Conservation (phyloP, 2,888 invertebrate species). For the Liodrosophila aerea region DNA sequence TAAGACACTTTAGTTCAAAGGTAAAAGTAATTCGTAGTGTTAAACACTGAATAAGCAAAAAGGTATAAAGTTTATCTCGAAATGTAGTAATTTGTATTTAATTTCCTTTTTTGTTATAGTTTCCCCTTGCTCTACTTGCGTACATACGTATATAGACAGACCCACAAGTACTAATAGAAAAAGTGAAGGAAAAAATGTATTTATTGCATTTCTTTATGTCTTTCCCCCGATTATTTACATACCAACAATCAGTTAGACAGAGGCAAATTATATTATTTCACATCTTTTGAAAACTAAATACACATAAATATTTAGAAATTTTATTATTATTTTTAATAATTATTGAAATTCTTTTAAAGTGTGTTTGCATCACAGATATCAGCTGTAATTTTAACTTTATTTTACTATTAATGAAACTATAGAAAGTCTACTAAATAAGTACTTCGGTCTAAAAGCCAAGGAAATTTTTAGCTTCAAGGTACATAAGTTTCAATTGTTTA, state of each 20-base stretch:
- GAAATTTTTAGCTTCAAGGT: conserved; percentile 61
- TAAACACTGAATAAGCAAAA: conserved; percentile 68
- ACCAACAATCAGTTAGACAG: conserved; percentile 21
- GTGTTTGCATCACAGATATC: conserved; percentile 30
- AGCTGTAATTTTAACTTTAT: conserved; percentile 44
- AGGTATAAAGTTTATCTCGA: conserved; percentile 55
- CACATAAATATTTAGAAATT: conserved; percentile 21
- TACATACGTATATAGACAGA: conserved; percentile 31
- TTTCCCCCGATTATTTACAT: conserved; percentile 57
- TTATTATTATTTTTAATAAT: conserved; percentile 11
- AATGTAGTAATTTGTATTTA: conserved; percentile 62
- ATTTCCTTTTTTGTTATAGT: conserved; percentile 57
- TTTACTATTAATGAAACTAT: conserved; percentile 27
- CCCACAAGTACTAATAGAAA: conserved; percentile 28
- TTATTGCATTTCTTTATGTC: conserved; percentile 67
- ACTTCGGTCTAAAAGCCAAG: conserved; percentile 65
- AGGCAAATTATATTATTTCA: conserved; percentile 5
- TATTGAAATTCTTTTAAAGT: conserved; percentile 23
- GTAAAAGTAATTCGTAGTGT: conserved; percentile 58
- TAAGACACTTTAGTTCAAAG: conserved; percentile 73
- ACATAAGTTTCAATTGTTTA: conserved; percentile 73
- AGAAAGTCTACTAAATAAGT: conserved; percentile 67
- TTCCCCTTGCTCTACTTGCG: conserved; percentile 48
- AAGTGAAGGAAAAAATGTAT: conserved; percentile 48
- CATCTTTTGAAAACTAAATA: conserved; percentile 6